Base-by-base conservation (phyloP, 2,797 vertebrate genomes). In the Holocentrus rufus region DNA sequence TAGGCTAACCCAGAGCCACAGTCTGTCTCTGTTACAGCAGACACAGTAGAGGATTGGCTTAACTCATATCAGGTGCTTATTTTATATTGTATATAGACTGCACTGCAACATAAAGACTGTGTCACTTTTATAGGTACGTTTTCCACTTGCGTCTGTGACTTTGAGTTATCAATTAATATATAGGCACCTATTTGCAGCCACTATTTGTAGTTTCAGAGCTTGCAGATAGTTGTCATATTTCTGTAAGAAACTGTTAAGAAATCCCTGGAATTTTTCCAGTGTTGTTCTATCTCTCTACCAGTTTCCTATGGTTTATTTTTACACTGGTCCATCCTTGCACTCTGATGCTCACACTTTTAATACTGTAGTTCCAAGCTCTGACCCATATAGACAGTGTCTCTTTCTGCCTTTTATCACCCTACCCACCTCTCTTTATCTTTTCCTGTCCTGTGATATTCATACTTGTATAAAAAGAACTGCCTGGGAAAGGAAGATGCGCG, bases 391-490 rank as follows among this genome's bases (percentile, higher is more conserved):
- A 69, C 22, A 0, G 5, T 6, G 1, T 61, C 2, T 65, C 62
- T 57, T 50, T 1, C 36, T 70, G 57, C 46, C 27, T 72, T 79
- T 74, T 50, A 74, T 77, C 69, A 52, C 65, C 57, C 73, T 47
- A 53, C 67, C 55, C 59, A 79, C 67, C 59, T 54, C 60, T 49
- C 13, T 66, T 23, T 74, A 20, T 72, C 57, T n/a, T 31, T 57
- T 27, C 22, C 69, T 52, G 50, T 44, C 63, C 56, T 77, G 23
- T n/a, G 39, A 72, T 76, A 53, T 77, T 61, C n/a, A 25, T 73
- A n/a, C 60, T 54, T 68, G 72, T 68, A 73, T 76, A 53, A 81
- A 75, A 56, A 27, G 74, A 49, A 60, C 50, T 65, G 68, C 74
- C 52, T 64, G 61, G 42, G 27, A 68, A 56, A 64, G 10, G 13